Conservation (phyloP, 2,113 vertebrate genomes). For the Pituophis catenifer region DNA sequence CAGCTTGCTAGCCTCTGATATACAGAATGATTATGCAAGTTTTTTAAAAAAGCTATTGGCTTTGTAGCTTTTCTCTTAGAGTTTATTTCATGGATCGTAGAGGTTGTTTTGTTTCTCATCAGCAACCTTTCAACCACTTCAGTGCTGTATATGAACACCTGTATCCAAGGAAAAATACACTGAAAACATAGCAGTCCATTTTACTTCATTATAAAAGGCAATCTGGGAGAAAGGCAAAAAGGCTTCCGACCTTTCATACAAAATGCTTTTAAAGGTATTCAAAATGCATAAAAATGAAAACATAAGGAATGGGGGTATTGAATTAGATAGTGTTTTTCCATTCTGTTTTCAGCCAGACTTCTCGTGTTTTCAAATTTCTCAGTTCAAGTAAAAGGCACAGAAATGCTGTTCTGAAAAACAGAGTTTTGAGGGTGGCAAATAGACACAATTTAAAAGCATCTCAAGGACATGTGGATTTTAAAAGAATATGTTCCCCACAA, state of each 20-base stretch:
- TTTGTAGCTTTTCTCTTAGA: not conserved
- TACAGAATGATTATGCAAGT: not conserved
- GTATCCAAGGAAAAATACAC: not conserved
- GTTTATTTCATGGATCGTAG: not conserved
- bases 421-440: not conserved
- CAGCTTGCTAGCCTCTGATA: not conserved
- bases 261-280: not conserved
- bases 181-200: not conserved
- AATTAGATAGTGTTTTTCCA: not conserved
- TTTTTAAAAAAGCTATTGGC: not conserved
- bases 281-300: not conserved
- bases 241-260: not conserved
- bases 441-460: not conserved
- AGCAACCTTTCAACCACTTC: not conserved
- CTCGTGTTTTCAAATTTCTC: not conserved
- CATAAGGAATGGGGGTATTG: not conserved
- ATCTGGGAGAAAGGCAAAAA: not conserved
- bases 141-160: not conserved
- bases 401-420: not conserved
- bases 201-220: not conserved
- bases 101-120: not conserved
- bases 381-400: not conserved
- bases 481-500: not conserved
- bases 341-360: not conserved
- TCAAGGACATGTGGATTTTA: not conserved